These are phyloP conservation scores for Pleuronectes platessa DNA, from an alignment of 2,113 vertebrate genomes.

Conservation along the genomic window DNA sequence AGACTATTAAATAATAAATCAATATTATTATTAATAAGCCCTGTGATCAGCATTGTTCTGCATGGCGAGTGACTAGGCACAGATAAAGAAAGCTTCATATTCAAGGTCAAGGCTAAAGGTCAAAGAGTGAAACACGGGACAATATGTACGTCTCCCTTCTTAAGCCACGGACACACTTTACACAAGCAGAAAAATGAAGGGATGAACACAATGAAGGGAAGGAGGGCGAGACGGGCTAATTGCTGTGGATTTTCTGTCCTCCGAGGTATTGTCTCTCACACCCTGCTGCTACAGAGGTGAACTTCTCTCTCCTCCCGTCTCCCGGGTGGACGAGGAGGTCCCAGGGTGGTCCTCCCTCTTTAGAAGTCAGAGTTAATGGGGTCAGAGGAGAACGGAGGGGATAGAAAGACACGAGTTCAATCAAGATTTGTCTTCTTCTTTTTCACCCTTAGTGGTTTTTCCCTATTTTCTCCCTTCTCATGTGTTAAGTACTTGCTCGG, in stretches of 20 bases:
- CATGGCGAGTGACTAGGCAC: neutral
- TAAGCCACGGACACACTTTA: constrained; percentile 28
- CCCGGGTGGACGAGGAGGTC: constrained; percentile 37
- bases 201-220: constrained; percentile 22
- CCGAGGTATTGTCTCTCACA: constrained; percentile 43
- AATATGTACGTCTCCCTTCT: constrained; percentile 7
- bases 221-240: constrained; percentile 44
- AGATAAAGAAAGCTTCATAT: neutral
- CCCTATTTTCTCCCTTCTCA: neutral
- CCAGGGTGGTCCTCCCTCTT: constrained; percentile 36
- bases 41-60: neutral
- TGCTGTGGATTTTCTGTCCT: constrained; percentile 54
- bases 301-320: constrained; percentile 42
- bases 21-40: too few relatives aligned
- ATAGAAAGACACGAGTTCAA: constrained; percentile 5
- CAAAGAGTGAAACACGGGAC: constrained; percentile 12
- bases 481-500: too few relatives aligned
- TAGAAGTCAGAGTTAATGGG: constrained; percentile 48
- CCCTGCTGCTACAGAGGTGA: constrained; percentile 49
- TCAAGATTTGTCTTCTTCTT: neutral
- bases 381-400: constrained; percentile 30
- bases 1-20: too few relatives aligned
- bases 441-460: neutral
- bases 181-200: constrained; percentile 41
- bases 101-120: constrained; percentile 31